Conservation (phyloP, 2,113 vertebrate genomes). For the Dicaeum eximium region DNA sequence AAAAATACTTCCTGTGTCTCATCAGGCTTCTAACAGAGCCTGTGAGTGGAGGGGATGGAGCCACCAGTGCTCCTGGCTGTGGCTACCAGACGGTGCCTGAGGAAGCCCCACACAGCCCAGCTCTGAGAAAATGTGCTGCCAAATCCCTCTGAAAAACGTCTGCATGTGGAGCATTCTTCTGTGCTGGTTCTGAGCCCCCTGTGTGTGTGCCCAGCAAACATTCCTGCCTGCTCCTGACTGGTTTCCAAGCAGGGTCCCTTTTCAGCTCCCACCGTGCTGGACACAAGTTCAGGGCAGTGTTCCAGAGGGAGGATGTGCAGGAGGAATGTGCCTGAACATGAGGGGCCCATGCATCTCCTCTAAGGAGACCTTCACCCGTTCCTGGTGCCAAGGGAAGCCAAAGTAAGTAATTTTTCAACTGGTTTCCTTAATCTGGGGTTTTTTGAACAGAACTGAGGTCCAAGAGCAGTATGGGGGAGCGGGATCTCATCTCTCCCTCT, state of each 20-base stretch:
- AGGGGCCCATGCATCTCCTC: background rate
- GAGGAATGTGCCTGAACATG: accelerated
- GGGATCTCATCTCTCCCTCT: background rate
- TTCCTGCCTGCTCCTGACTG: background rate
- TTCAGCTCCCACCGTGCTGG: accelerated
- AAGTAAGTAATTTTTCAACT: background rate
- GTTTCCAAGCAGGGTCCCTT: background rate
- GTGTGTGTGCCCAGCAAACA: background rate
- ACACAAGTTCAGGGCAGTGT: background rate
- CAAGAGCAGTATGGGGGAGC: accelerated
- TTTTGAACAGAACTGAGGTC: background rate
- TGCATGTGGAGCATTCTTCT: accelerated
- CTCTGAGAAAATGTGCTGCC: background rate
- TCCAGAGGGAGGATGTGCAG: background rate
- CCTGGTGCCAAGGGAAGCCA: background rate
- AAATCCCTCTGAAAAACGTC: background rate
- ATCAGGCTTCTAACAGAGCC: accelerated
- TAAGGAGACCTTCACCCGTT: background rate
- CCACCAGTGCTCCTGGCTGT: background rate
- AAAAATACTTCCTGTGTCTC: background rate
- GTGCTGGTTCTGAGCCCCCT: background rate
- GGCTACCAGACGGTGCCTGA: accelerated
- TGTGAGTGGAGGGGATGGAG: background rate
- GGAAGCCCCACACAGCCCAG: accelerated
- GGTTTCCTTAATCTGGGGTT: background rate